Conservation (phyloP, 2,888 invertebrate species). For the Hyposoter didymator region DNA sequence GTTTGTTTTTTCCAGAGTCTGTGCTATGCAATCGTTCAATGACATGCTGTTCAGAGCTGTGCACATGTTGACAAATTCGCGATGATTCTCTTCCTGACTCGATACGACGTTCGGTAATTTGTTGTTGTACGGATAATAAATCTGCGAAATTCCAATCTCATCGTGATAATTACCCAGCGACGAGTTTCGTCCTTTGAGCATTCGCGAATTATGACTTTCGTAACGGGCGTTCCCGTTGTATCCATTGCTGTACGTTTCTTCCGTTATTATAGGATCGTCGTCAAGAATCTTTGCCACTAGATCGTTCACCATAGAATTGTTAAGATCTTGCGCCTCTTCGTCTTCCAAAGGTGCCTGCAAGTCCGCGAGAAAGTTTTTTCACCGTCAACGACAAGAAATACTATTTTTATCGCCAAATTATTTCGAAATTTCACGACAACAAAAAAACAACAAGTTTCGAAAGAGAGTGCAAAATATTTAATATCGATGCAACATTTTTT, state of each 20-base stretch:
- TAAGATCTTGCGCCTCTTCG: constrained; percentile 81
- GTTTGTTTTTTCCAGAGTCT: constrained; percentile 71
- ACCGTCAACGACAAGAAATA: neutral
- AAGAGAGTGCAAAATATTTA: neutral
- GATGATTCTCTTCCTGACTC: constrained; percentile 72
- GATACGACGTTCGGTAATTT: constrained; percentile 61
- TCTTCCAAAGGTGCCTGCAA: constrained; percentile 79
- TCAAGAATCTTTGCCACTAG: constrained; percentile 88
- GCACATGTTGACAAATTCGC: constrained; percentile 76
- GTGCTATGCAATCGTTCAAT: constrained; percentile 73
- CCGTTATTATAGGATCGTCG: constrained; percentile 85
- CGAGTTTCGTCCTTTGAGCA: constrained; percentile 67
- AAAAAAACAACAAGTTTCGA: neutral
- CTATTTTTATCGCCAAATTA: neutral
- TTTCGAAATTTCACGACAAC: neutral
- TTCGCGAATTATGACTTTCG: constrained; percentile 62
- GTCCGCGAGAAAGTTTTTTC: neutral
- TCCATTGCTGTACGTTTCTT: constrained; percentile 74
- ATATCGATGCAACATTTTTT: neutral
- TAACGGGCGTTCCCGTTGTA: constrained; percentile 75
- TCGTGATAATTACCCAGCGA: constrained; percentile 60
- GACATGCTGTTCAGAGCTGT: constrained; percentile 76
- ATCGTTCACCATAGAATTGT: constrained; percentile 88
- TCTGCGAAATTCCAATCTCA: constrained; percentile 65
- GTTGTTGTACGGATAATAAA: constrained; percentile 67